Conservation (phyloP, 2,113 vertebrate genomes). For the Pomatostomus ruficeps region DNA sequence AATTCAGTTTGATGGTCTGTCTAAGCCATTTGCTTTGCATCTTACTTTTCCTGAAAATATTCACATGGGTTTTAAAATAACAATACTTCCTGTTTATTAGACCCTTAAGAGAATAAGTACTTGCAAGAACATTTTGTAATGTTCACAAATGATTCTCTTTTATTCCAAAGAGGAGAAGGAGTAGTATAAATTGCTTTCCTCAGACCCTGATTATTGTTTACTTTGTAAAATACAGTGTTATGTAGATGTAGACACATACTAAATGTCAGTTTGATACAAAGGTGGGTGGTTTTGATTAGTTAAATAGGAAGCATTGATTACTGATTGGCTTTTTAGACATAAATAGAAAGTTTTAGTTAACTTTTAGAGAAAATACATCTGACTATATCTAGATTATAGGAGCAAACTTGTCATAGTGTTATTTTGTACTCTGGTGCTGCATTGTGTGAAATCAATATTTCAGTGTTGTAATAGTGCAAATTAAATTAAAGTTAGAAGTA, state of each 20-base stretch:
- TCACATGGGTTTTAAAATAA: neutral
- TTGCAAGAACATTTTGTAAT: neutral
- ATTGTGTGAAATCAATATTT: neutral
- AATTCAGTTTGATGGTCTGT: neutral
- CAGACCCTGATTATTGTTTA: neutral
- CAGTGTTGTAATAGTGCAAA: neutral
- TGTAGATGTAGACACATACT: rapidly evolving
- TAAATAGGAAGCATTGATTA: neutral
- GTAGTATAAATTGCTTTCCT: neutral
- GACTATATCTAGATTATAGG: neutral
- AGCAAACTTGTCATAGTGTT: neutral
- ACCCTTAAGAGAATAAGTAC: neutral
- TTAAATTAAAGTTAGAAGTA: neutral
- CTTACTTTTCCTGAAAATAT: neutral
- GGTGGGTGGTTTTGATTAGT: neutral
- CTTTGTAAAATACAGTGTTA: rapidly evolving
- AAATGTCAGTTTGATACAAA: neutral
- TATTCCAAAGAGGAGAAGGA: neutral
- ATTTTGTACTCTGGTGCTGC: neutral
- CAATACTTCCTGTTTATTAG: neutral
- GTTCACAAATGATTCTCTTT: neutral
- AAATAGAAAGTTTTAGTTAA: neutral
- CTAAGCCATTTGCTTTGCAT: neutral
- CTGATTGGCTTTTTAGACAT: neutral
- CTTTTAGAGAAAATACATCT: neutral